Base-by-base conservation (phyloP, 2,888 invertebrate species). In the Cetonia aurata region DNA sequence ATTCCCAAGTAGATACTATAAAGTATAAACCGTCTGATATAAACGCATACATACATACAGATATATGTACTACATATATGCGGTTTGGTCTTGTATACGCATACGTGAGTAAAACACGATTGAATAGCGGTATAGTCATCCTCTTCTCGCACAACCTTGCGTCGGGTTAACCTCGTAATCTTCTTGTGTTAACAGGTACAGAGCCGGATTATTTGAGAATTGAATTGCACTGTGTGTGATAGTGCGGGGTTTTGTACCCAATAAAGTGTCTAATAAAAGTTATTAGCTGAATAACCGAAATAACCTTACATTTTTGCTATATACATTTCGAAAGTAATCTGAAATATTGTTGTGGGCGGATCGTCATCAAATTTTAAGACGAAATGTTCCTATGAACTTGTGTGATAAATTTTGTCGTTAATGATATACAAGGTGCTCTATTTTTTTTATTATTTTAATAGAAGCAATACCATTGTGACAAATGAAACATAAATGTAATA, bases 141-240 rank as follows among this genome's bases (percentile, higher is more conserved):
- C 31, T 60, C 60, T 60, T 60, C 46, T 37, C 46, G 13, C 31
- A 50, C 50, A 65, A 65, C 62, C 62, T 65, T 65, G 62, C 50
- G 37, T 41, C 37, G 50, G n/a, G 15, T 8, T 41, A 50, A 65
- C 62, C 50, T 65, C 15, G 37, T 65, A 50, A n/a, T 62, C 50
- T 50, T 62, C 15, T 62, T 50, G 41, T 15, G 55, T 42, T 41
- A 42, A n/a, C 12, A 33, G 25, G 15, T 33, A 50, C 62, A 65
- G 62, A n/a, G 17, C 33, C 62, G 50, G 48, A 62, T 10, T 62
- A 15, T 25, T 25, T 25, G 4, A 25, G 25, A 25, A 25, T 25
- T 25, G 25, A 19, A 6, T 3, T 53, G 31, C 19, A 53, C 25
- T 53, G 4, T 0, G 4, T 17, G 15, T 50, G 15, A 13, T 15